Evolutionary conservation across 2,888 invertebrate species (phyloP).

Genomic region (Lasioglossum oenotherae): DNA sequence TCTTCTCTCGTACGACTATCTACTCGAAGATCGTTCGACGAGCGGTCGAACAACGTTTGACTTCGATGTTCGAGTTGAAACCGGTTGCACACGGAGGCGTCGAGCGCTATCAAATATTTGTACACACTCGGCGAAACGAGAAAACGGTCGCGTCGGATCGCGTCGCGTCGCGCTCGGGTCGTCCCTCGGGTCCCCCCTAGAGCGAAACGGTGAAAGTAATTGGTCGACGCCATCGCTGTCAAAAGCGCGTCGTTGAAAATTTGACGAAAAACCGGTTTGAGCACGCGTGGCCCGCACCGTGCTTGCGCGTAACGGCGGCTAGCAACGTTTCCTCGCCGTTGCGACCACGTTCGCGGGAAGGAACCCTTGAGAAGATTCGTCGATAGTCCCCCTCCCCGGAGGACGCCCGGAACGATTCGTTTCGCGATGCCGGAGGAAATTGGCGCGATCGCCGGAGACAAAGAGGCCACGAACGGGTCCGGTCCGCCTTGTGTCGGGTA

Average conservation of each 20-base stretch:
- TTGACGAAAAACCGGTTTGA: conserved; percentile 64
- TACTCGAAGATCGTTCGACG: not conserved
- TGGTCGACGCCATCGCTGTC: conserved; percentile 44
- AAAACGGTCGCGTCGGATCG: not conserved
- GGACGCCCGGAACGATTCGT: not conserved
- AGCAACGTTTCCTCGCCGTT: not conserved
- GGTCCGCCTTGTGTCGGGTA: not conserved
- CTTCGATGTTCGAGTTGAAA: not conserved
- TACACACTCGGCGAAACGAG: not conserved
- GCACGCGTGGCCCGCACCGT: conserved; percentile 19
- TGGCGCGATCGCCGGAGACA: not conserved
- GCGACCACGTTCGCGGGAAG: not conserved
- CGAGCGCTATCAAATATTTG: not conserved
- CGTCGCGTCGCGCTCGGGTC: not conserved
- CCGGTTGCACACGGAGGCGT: not conserved
- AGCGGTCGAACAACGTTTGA: not conserved
- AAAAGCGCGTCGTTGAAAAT: conserved; percentile 52
- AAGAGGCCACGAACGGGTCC: not conserved
- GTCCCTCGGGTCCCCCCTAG: not conserved
- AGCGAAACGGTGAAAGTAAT: conserved; percentile 38
- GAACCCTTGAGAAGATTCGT: not conserved
- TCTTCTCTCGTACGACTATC: not conserved
- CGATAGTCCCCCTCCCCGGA: not conserved
- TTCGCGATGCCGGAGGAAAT: not conserved
- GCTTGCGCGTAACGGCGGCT: not conserved